These are phyloP conservation scores for Platysternon megacephalum DNA, from an alignment of 2,113 vertebrate species.

Conservation along the genomic window DNA sequence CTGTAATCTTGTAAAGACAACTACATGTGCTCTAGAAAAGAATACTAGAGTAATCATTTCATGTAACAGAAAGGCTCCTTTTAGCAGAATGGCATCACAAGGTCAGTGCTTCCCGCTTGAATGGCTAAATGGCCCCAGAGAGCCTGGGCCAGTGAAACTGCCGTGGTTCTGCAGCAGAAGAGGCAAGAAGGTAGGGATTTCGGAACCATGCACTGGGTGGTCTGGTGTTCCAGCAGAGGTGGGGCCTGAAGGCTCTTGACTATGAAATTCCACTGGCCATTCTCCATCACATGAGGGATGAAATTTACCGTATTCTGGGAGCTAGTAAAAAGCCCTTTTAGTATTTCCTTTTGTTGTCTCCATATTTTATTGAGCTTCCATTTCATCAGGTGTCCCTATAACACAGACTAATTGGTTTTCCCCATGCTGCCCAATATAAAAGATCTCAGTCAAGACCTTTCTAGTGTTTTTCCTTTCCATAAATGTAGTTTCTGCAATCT, in stretches of 20 bases:
- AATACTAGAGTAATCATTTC: fast-evolving
- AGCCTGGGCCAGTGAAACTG: neutral
- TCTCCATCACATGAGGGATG: too few relatives aligned
- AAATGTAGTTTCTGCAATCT: neutral
- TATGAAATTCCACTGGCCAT: fast-evolving
- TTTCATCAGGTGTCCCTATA: neutral
- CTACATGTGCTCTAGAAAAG: neutral
- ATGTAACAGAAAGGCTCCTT: neutral
- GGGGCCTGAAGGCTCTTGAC: fast-evolving
- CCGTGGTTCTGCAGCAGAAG: neutral
- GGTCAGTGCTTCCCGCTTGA: fast-evolving
- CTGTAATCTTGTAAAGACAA: neutral
- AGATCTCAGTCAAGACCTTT: neutral
- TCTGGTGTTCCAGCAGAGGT: fast-evolving
- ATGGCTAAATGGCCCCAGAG: neutral
- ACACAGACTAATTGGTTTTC: neutral
- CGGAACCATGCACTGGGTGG: fast-evolving
- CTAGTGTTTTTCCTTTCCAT: neutral
- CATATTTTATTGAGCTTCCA: neutral
- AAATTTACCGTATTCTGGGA: neutral
- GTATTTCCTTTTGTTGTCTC: neutral
- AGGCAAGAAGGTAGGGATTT: neutral
- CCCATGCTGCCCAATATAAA: neutral
- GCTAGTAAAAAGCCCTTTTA: neutral
- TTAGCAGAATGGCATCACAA: fast-evolving